phyloP scores from a whole-genome alignment of 2,113 vertebrate species.

The Aegotheles bennettii region DNA sequence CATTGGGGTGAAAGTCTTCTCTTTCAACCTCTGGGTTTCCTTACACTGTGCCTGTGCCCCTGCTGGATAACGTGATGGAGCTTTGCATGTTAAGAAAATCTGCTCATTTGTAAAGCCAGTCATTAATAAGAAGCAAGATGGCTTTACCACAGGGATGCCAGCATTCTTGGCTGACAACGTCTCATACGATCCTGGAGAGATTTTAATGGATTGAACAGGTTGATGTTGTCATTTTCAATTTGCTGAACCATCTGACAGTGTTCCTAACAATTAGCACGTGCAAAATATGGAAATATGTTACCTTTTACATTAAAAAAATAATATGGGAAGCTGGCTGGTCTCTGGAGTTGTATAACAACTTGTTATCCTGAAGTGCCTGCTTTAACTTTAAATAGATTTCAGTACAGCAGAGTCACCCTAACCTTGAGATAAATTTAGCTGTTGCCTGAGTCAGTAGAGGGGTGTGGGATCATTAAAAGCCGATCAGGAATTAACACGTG shows the following conservation, averaged over 20 bases:
- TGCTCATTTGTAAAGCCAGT: constrained; percentile 53
- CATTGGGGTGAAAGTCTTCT: neutral
- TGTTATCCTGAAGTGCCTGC: constrained; percentile 28
- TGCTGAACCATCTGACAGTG: constrained; percentile 63
- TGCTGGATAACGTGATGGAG: neutral
- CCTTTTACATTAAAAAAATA: constrained; percentile 40
- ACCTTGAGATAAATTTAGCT: constrained; percentile 63
- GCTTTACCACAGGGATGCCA: constrained; percentile 58
- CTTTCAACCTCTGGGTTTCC: neutral
- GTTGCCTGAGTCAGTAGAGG: constrained; percentile 12
- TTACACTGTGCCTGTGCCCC: neutral
- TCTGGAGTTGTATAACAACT: constrained; percentile 21
- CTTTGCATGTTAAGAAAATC: neutral
- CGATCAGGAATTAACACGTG: neutral
- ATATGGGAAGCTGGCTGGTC: constrained; percentile 9
- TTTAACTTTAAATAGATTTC: constrained; percentile 57
- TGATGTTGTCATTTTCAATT: constrained; percentile 79
- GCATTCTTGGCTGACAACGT: constrained; percentile 56
- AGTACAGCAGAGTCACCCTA: constrained; percentile 28
- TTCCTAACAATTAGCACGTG: constrained; percentile 72
- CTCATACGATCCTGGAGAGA: constrained; percentile 59
- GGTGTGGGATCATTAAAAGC: constrained; percentile 51
- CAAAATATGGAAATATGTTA: constrained; percentile 55
- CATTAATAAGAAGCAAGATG: constrained; percentile 69
- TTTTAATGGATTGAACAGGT: constrained; percentile 69